Percentiles rank a stretch among this genome's conserved stretches.
Conservation (phyloP, 2,113 vertebrate genomes). For the Symphodus melops region DNA sequence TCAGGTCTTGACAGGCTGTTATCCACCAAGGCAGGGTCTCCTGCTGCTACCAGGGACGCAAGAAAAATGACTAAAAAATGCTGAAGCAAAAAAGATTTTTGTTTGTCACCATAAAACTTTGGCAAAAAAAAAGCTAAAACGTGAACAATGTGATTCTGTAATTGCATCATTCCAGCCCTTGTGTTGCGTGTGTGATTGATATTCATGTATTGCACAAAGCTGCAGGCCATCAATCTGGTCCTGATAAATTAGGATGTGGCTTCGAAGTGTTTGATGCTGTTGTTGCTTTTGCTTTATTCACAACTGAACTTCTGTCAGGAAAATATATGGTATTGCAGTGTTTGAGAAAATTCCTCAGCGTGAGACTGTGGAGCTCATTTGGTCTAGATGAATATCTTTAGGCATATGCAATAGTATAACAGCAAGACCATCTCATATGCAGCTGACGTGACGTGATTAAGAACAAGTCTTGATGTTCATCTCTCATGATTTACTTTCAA, state of each 20-base stretch:
- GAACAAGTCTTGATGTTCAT: not conserved
- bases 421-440: not conserved
- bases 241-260: slow-evolving; percentile 24
- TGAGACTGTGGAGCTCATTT: not conserved
- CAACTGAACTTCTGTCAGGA: slow-evolving; percentile 11
- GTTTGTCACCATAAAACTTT: slow-evolving; percentile 11
- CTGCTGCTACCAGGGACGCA: slow-evolving; percentile 9
- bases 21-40: slow-evolving; percentile 43
- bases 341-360: not conserved
- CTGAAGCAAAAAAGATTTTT: slow-evolving; percentile 39
- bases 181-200: slow-evolving; percentile 24
- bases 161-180: not conserved
- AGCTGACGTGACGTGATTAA: slow-evolving; percentile 1
- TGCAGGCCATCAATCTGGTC: slow-evolving; percentile 31
- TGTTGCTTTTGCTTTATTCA: slow-evolving; percentile 9
- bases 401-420: too few relatives aligned
- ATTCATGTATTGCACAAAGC: slow-evolving; percentile 23
- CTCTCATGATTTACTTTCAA: slow-evolving; percentile 27
- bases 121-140: slow-evolving; percentile 25
- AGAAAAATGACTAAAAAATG: slow-evolving; percentile 13
- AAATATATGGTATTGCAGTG: not conserved
- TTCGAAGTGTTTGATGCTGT: slow-evolving; percentile 19
- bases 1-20: slow-evolving; percentile 44
- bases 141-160: slow-evolving; percentile 12
- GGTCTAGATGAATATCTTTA: not conserved